Base-by-base conservation (phyloP, 1,140 invertebrate genomes). In the Dendrolimus kikuchii region DNA sequence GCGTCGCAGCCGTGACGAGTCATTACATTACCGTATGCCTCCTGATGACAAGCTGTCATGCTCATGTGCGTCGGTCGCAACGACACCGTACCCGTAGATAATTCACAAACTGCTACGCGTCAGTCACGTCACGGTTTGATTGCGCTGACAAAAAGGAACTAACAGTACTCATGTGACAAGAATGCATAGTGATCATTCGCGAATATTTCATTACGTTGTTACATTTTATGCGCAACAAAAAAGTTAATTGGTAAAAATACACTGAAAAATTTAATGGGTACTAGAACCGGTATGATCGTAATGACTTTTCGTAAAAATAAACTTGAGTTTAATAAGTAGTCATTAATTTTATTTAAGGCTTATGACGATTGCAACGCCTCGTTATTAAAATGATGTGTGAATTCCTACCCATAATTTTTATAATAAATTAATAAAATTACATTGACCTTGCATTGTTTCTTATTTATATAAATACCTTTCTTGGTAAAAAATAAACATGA, bases 401-500 rank as follows among this genome's bases (percentile, higher is more conserved):
- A 23, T 23, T 23, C 23, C 23, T 23, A 23, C 1, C 1, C 1
- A 23, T 23, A 23, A 2, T 23, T 23, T 23, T 23, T 23, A 23
- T 23, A 23, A 23, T 23, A 23, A 23, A 23, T 23, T 23, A 23
- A 23, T 3, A 23, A 23, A 23, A 23, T 23, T 23, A 23, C 23
- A 23, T 23, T 23, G 23, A 1, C 23, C 23, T 23, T 23, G 1
- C 23, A n/a, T 23, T 23, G 23, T 23, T 3, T 23, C 1, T 23
- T 23, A 23, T 23, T 23, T 23, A 23, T 23, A 23, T 23, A n/a
- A n/a, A 1, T 23, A 23, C 23, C 23, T 23, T 23, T 3, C 23
- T 23, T 23, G 47, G 51, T 53, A 60, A 73, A 68, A 75, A 73
- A 77, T 53, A 64, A 57, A 67, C 72, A 68, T 66, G 64, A 55